A percentile compares a stretch with the other conserved stretches of the same genome.
phyloP scores from a whole-genome alignment of 2,797 vertebrate species.

The Sus cebifrons region DNA sequence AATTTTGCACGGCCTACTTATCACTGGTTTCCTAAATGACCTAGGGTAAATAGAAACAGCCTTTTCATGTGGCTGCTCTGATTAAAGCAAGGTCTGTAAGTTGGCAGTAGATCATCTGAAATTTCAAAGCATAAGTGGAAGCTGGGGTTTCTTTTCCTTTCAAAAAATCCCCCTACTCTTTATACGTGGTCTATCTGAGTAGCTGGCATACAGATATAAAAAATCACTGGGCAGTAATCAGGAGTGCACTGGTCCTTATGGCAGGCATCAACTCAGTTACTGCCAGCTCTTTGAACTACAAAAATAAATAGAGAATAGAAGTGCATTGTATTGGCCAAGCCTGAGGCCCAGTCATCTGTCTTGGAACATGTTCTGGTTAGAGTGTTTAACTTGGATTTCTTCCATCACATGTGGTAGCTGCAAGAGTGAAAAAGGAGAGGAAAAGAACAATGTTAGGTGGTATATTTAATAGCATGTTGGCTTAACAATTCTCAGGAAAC shows the following conservation, averaged over 20 bases:
- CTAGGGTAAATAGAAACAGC: constrained; percentile 86
- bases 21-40: constrained; percentile 90
- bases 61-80: constrained; percentile 89
- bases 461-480: constrained; percentile 91
- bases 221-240: constrained; percentile 93
- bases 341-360: constrained; percentile 93
- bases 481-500: constrained; percentile 87
- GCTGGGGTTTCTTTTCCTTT: constrained; percentile 88
- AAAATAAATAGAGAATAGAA: constrained; percentile 96
- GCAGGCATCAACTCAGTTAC: constrained; percentile 92
- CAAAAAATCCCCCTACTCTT: constrained; percentile 82
- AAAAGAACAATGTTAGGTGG: constrained; percentile 91
- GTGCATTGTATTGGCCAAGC: constrained; percentile 93
- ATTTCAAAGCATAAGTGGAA: constrained; percentile 91
- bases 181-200: constrained; percentile 90
- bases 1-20: constrained; percentile 89
- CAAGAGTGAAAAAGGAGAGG: constrained; percentile 86
- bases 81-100: constrained; percentile 92
- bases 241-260: constrained; percentile 90
- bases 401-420: constrained; percentile 97
- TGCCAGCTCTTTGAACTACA: constrained; percentile 97
- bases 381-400: constrained; percentile 95
- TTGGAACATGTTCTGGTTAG: constrained; percentile 93
- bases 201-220: constrained; percentile 89
- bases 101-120: constrained; percentile 88